phyloP scores from a whole-genome alignment of 2,113 vertebrate species.

The Onychorhynchus coronatus region DNA sequence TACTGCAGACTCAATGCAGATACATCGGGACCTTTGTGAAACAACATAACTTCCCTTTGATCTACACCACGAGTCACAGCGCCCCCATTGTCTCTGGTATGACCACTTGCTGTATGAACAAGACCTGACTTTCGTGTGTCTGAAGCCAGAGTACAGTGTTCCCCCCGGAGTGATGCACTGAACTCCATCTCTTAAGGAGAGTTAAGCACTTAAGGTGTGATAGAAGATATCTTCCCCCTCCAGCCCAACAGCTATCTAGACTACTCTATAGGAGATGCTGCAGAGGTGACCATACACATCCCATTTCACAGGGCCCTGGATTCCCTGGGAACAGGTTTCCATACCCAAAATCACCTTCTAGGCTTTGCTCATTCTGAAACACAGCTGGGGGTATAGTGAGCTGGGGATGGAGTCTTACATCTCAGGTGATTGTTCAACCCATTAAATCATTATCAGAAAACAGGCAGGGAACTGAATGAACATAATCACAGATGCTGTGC shows the following conservation, averaged over 20 bases:
- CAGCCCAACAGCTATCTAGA: neutral
- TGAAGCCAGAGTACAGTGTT: neutral
- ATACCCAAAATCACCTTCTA: neutral
- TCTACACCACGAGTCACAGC: neutral
- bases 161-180: neutral
- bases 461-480: neutral
- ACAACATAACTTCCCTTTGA: neutral
- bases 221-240: neutral
- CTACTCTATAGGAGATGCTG: neutral
- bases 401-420: neutral
- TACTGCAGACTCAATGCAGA: neutral
- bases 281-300: neutral
- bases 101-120: accelerated
- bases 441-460: neutral
- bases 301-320: neutral
- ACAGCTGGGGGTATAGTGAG: neutral
- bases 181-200: neutral
- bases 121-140: neutral
- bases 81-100: neutral
- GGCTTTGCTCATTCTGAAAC: neutral
- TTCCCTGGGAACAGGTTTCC: neutral
- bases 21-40: neutral
- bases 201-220: neutral
- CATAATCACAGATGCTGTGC: neutral
- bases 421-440: neutral